Evolutionary conservation across 2,888 invertebrate species (phyloP).

Genomic region (Ennomos fuscantarius): DNA sequence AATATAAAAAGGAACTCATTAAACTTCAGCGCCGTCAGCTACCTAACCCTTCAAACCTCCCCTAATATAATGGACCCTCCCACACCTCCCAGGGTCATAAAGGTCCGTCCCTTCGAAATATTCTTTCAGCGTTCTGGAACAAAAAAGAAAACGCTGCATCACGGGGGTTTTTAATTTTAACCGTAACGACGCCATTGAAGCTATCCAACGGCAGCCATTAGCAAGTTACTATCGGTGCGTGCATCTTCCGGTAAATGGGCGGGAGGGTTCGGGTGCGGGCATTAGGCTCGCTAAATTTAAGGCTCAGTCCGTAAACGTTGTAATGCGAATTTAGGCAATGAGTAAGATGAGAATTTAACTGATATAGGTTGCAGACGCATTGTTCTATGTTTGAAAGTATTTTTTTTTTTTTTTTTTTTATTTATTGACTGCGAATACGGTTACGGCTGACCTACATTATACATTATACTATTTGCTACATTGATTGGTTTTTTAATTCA

Average conservation of each 20-base stretch:
- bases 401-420: no score
- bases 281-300: conserved; percentile 9
- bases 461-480: no score
- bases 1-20: conserved; percentile 78
- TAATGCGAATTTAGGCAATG: conserved; percentile 11
- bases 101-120: conserved; percentile 74
- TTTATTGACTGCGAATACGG: no score
- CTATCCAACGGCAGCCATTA: conserved; percentile 75
- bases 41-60: conserved; percentile 62
- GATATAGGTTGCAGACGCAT: neutral
- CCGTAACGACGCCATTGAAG: conserved; percentile 81
- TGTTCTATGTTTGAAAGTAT: no score
- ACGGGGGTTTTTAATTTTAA: conserved; percentile 82
- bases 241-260: conserved; percentile 73
- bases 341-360: neutral
- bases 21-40: conserved; percentile 68
- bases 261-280: conserved; percentile 45
- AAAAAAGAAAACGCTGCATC: conserved; percentile 82
- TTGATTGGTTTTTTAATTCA: no score
- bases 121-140: conserved; percentile 76
- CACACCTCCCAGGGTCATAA: conserved; percentile 66
- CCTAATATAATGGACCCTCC: conserved; percentile 77
- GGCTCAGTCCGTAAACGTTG: neutral
- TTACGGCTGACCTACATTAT: no score
- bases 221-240: conserved; percentile 69